Evolutionary conservation across 2,888 invertebrate genomes (phyloP).

Genomic region (Eilema caniola): DNA sequence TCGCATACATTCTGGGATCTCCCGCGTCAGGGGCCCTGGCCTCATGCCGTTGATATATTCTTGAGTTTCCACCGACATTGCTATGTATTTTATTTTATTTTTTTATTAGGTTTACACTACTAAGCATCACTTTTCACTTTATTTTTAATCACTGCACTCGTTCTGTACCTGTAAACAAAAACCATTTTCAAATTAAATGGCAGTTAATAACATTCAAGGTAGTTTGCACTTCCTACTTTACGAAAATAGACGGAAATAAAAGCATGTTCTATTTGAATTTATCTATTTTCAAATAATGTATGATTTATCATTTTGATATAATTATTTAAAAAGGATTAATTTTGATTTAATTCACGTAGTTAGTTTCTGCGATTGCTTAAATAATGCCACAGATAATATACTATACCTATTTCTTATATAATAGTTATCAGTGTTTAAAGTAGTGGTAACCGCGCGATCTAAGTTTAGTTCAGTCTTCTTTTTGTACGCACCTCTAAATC

Average conservation of each 20-base stretch:
- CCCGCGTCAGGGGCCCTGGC: constrained; percentile 79
- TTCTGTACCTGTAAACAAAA: constrained; percentile 59
- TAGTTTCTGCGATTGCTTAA: too few species aligned
- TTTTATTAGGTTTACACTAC: constrained; percentile 48
- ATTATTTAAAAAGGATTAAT: too few species aligned
- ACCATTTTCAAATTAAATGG: neutral
- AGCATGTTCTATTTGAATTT: neutral
- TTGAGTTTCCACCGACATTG: constrained; percentile 75
- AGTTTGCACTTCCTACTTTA: neutral
- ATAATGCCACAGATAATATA: too few species aligned
- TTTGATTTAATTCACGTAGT: too few species aligned
- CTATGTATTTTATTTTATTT: constrained; percentile 14
- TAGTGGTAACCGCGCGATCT: too few species aligned
- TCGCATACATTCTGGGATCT: constrained; percentile 83
- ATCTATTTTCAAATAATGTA: neutral
- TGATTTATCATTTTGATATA: neutral
- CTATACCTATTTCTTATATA: too few species aligned
- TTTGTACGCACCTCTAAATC: too few species aligned
- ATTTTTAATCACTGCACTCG: constrained; percentile 36
- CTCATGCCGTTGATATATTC: constrained; percentile 79
- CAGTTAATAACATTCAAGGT: neutral
- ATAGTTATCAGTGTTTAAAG: too few species aligned
- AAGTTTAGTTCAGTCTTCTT: too few species aligned
- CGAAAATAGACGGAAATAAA: too few species aligned
- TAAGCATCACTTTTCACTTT: constrained; percentile 61